These are phyloP conservation scores for Scotopteryx bipunctaria DNA, from an alignment of 2,888 invertebrate genomes.

Conservation along the genomic window DNA sequence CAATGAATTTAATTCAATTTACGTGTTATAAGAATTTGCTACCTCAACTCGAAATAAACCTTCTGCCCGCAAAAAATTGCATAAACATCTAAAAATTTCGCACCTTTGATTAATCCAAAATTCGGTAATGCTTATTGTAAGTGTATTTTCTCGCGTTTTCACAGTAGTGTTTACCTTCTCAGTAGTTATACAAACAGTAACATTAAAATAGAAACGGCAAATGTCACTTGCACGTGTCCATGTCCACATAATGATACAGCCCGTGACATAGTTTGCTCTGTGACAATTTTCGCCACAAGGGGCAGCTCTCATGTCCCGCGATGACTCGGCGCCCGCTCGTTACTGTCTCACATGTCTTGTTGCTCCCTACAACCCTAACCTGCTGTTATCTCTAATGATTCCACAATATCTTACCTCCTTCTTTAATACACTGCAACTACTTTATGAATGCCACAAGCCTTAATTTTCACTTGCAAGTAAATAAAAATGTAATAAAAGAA, in stretches of 20 bases:
- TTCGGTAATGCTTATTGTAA: too few species aligned
- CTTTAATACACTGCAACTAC: constrained; percentile 25
- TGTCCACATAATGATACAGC: constrained; percentile 62
- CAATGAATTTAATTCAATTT: too few species aligned
- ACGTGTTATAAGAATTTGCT: too few species aligned
- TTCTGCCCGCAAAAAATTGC: too few species aligned
- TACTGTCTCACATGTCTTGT: constrained; percentile 73
- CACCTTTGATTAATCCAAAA: too few species aligned
- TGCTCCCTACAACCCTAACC: constrained; percentile 48
- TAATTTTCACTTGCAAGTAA: background rate
- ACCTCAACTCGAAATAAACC: too few species aligned
- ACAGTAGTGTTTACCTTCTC: too few species aligned
- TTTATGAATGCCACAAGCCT: background rate
- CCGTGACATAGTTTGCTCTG: constrained; percentile 74
- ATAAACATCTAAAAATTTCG: too few species aligned
- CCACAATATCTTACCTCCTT: constrained; percentile 25
- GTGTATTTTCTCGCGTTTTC: too few species aligned
- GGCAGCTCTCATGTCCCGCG: constrained; percentile 71
- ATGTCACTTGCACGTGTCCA: constrained; percentile 28
- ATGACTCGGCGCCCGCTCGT: constrained; percentile 77
- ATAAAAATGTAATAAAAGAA: constrained; percentile 1
- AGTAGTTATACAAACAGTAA: constrained; percentile 7
- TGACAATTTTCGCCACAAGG: constrained; percentile 74
- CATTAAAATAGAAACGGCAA: constrained; percentile 18
- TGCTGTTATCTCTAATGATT: constrained; percentile 74